Evolutionary conservation across 2,113 vertebrate species (phyloP), one percentile per base, ranked within the genome.

Genomic region (Etia nguti): DNA sequence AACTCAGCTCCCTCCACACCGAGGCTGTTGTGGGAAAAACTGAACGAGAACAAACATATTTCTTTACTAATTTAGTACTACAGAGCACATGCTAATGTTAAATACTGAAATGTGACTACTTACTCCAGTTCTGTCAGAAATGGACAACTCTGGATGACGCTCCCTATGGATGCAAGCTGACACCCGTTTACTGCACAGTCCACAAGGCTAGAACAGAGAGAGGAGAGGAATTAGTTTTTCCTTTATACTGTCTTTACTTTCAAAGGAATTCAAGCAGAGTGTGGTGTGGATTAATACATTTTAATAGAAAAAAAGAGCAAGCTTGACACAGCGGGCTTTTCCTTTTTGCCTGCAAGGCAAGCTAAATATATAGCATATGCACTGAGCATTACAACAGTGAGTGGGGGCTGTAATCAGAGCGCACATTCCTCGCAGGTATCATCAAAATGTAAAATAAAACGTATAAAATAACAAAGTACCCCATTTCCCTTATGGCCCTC

Each of bases 41-140:
- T 98, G n/a, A 91, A 79, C 73, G 4, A 83, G 10, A 56, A 75
- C 43, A 86, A 62, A 85, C 20, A 54, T 4, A 2, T 16, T 4
- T 6, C 3, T 65, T 48, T 10, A 56, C 4, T 20, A 0, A 52
- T 24, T 50, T 4, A 20, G 43, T 15, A 12, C 4, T 34, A 13
- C 8, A 16, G 8, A 34, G 11, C 15, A 5, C 2, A 26, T 38
- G 3, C 36, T 12, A 1, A 8, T 62, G 68, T 56, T 8, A 70
- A 26, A 22, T 2, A 75, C 1, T 57, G 22, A 82, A 75, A 1
- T 54, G 4, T 36, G 50, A 73, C 22, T 29, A 93, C 97, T 96
- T 86, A 99, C 98, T 97, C 95, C 81, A 99, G 50, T 73, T 95
- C 95, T 90, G 79, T 92, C 50, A 99, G 95, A 20, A 84, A 91